Conservation (phyloP, 2,797 vertebrate genomes). For the Siniperca obscura region DNA sequence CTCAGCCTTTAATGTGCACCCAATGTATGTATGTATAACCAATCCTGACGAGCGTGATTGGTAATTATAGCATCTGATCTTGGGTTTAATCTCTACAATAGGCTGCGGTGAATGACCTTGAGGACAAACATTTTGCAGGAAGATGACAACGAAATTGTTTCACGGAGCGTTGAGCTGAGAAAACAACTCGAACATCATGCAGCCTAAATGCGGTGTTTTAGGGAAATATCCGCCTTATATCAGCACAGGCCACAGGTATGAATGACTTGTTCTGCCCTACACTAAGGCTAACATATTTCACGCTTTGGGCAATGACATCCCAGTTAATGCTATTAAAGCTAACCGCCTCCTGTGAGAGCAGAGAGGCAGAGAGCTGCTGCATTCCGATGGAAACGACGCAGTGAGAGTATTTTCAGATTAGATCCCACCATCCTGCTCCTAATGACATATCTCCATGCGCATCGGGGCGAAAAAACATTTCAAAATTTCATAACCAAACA, state of each 20-base stretch:
- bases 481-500: constrained; percentile 35
- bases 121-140: constrained; percentile 73
- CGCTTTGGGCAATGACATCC: constrained; percentile 63
- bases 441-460: constrained; percentile 54
- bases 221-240: constrained; percentile 10
- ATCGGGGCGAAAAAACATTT: constrained; percentile 40
- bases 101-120: constrained; percentile 85
- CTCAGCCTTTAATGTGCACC: constrained; percentile 33
- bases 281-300: constrained; percentile 40
- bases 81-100: constrained; percentile 37
- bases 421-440: constrained; percentile 45
- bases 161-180: constrained; percentile 24
- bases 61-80: constrained; percentile 11
- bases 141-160: constrained; percentile 58
- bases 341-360: constrained; percentile 52
- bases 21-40: constrained; percentile 19
- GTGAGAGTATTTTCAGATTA: constrained; percentile 59
- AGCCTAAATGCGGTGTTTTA: constrained; percentile 53
- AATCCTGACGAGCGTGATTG: not conserved
- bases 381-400: constrained; percentile 87
- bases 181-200: constrained; percentile 21
- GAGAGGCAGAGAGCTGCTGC: constrained; percentile 63
- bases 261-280: constrained; percentile 4
- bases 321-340: constrained; percentile 61
- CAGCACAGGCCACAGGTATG: constrained; percentile 44